A percentile compares a stretch with the other conserved stretches of the same genome.
Evolutionary conservation across 2,113 vertebrate species (phyloP).

Genomic region (Okapia johnstoni): DNA sequence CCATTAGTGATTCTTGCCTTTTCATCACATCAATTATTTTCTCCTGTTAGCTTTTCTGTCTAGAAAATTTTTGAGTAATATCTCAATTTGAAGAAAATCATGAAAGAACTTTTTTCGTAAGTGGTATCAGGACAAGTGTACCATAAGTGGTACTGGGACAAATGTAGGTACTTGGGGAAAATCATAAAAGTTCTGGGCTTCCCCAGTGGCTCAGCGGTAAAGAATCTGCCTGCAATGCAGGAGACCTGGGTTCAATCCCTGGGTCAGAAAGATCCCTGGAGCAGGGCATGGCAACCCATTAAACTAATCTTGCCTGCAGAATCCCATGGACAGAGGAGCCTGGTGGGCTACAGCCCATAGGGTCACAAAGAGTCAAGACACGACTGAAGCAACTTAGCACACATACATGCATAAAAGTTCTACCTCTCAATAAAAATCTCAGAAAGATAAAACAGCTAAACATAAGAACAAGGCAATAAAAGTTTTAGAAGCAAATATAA

Average conservation of each 20-base stretch:
- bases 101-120: background rate
- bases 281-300: background rate
- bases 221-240: background rate
- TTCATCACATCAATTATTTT: background rate
- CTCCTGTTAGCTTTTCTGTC: background rate
- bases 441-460: background rate
- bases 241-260: background rate
- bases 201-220: background rate
- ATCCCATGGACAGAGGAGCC: background rate
- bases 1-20: background rate
- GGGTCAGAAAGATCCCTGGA: background rate
- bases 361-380: background rate
- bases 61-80: background rate
- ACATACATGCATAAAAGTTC: background rate
- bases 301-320: background rate
- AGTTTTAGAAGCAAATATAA: background rate
- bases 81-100: background rate
- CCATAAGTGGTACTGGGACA: background rate
- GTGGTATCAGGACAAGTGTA: background rate
- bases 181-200: background rate
- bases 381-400: background rate
- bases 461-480: background rate
- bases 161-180: background rate
- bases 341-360: background rate
- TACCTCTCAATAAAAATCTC: background rate